These are phyloP conservation scores for Lepetodrilus schrolli DNA, from an alignment of 2,888 invertebrate species.

Conservation along the genomic window DNA sequence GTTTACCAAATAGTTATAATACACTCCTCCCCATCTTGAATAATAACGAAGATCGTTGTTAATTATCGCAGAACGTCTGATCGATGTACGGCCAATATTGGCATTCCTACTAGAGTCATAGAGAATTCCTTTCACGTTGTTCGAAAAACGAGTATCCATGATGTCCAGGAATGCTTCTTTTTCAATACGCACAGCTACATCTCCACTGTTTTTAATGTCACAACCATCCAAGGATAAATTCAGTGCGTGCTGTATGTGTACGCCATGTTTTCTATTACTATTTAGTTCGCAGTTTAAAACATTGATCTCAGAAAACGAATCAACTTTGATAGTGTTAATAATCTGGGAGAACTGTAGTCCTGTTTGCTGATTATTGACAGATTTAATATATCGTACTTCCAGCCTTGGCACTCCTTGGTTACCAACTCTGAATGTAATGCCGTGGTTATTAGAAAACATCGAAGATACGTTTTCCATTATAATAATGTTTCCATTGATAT, in stretches of 20 bases:
- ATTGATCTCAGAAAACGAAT: neutral
- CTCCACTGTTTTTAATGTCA: neutral
- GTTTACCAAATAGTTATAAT: neutral
- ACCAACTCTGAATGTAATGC: neutral
- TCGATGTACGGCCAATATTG: too few relatives aligned
- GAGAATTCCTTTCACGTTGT: neutral
- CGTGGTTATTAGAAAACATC: conserved; percentile 20
- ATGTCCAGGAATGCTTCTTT: neutral
- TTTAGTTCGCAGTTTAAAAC: neutral
- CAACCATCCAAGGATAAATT: neutral
- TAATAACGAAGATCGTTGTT: too few relatives aligned
- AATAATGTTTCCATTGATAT: conserved; percentile 20
- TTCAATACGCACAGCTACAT: neutral
- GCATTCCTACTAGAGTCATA: neutral
- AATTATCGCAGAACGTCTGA: too few relatives aligned
- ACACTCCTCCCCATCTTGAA: too few relatives aligned
- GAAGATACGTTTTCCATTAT: neutral
- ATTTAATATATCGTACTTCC: too few relatives aligned
- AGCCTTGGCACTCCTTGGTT: neutral
- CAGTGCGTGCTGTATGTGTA: neutral
- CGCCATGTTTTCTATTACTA: neutral
- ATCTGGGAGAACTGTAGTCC: too few relatives aligned
- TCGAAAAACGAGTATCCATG: neutral
- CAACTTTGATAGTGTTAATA: too few relatives aligned
- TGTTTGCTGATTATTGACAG: too few relatives aligned